Base-by-base conservation (phyloP, 2,113 vertebrate species). In the Gadus chalcogrammus region DNA sequence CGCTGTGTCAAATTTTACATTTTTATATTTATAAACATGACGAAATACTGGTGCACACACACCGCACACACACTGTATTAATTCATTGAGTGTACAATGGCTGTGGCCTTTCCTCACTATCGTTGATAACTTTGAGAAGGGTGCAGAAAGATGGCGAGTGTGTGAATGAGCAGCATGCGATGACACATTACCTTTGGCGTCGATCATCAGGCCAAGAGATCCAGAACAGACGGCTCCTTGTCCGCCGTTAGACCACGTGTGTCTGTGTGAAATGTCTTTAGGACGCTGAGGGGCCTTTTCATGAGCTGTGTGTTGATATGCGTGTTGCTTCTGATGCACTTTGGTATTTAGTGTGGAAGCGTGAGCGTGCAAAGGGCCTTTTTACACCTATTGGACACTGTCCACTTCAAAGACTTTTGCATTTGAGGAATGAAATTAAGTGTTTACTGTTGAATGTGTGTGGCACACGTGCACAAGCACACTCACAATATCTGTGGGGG, bases 191-290 rank as follows among this genome's bases (percentile, higher is more conserved):
- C 76, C 73, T 69, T 74, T 72, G 78, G 78, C 65, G 72, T 61
- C 68, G 67, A 71, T 63, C 69, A 74, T 68, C 73, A 74, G 73
- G 72, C 78, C 78, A 77, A 79, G 79, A 82, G 82, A 82, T 79
- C 61, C 74, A 76, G 79, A 75, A 77, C 81, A 79, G 76, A 52
- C 66, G 77, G 59, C 74, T 72, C 63, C 70, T 75, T 65, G 7
- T 80, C 74, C 72, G 72, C 72, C 70, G 65, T 61, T 35, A 4
- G 31, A 35, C 31, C 31, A 35, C 31, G 55, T 58, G 15, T 58
- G 55, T 58, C 9, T 58, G 55, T 58, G 55, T 58, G 55, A 17
- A 13, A 16, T 58, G 3, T 58, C 55, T 58, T 3, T 6, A 16
- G 55, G 15, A 17, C n/a, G 55, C 13, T 16, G 24, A 17, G 55